Conservation (phyloP, 2,797 vertebrate genomes). For the Lacerta viridis region DNA sequence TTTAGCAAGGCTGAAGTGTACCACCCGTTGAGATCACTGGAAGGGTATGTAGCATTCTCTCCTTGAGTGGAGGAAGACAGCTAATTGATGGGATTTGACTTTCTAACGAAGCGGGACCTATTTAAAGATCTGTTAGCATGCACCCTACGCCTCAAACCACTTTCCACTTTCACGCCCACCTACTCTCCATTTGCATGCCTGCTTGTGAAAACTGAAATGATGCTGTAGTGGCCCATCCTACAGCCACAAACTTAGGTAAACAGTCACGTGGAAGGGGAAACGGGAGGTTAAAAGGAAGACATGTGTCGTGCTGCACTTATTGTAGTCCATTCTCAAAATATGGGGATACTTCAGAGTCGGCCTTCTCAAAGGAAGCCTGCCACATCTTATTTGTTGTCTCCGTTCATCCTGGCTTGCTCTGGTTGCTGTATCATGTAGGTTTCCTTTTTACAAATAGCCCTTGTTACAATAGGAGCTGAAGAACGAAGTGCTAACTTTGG, state of each 20-base stretch:
- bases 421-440: neutral
- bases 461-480: neutral
- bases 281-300: neutral
- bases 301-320: neutral
- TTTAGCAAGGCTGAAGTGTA: neutral
- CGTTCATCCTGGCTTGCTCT: neutral
- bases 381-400: too few species aligned
- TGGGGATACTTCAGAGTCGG: neutral
- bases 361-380: neutral
- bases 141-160: neutral
- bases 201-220: neutral
- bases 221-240: neutral
- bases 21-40: too few species aligned
- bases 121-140: neutral
- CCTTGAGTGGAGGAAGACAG: neutral
- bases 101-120: neutral
- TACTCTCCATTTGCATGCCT: neutral
- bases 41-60: neutral
- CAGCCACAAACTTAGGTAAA: neutral
- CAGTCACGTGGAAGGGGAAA: neutral
- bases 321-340: neutral
- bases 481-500: neutral
- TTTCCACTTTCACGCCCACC: neutral
- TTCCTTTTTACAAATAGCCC: neutral
- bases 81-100: neutral